Base-by-base conservation (phyloP, 2,888 invertebrate species). In the Lampropteryx suffumata region DNA sequence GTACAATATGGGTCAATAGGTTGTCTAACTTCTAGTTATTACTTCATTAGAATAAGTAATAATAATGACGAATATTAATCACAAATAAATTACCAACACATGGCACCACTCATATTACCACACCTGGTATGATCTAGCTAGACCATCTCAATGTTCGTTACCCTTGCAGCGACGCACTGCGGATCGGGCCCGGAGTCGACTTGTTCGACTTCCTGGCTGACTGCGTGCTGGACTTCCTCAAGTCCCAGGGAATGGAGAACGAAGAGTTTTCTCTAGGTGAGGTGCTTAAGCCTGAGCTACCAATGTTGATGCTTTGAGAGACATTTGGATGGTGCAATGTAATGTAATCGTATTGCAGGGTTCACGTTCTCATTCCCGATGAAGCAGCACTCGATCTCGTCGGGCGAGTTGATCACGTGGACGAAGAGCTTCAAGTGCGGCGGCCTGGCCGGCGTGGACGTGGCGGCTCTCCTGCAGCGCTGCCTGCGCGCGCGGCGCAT, bases 361-460 rank as follows among this genome's bases (percentile, higher is more conserved):
- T 96, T 96, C 82, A 96, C 96, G 1, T 96, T 96, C 83, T 96
- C 96, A 24, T 96, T 96, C 79, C 96, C 96, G 4, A 95, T 96
- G 92, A 90, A 91, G 57, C 96, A 95, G 73, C 92, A 93, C 68
- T 93, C 94, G 33, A 87, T 96, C 52, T 92, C 94, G 55, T 92
- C 92, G 7, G 96, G 94, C n/a, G 90, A 93, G 61, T 90, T 96
- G 59, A 92, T 94, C 10, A 94, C 94, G n/a, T 96, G 96, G 96
- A 96, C 96, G 0, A 96, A 96, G 84, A 94, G 94, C 52, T 96
- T 95, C 81, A 94, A 94, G 61, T 95, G 95, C 77, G 90, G 93
- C 13, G 94, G 94, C 51, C 93, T 94, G 61, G 91, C 90, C 37
- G 86, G 90, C 55, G 84, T 93, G 64, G 95, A 96, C 79, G 94